Base-by-base conservation (phyloP, 2,113 vertebrate species). In the Podarcis raffonei region DNA sequence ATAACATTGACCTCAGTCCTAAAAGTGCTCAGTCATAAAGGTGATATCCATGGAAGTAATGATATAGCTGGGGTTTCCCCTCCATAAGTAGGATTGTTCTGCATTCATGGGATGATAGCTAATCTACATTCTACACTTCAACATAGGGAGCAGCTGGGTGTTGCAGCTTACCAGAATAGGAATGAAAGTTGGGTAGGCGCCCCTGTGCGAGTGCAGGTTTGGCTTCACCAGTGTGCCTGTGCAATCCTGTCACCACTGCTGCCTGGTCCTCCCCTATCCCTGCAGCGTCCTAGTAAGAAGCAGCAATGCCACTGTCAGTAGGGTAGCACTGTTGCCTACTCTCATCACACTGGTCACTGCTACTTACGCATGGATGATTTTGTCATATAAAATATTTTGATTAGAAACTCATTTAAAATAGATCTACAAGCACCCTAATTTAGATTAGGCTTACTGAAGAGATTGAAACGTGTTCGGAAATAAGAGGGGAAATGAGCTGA, bases 1-100 rank as follows among this genome's bases (percentile, higher is more conserved):
- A 25, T 81, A 89, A 89, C 92, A 79, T 78, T 68, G 16, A 78
- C 9, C 87, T 53, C 48, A 62, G 39, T 89, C 30, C 84, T 89
- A 71, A 59, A 35, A 87, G 30, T 81, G 69, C 69, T 6, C 68
- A 86, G 27, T 48, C 30, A 68, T 65, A 35, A 81, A 84, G 83
- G 79, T 72, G 48, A 5, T 75, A 74, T 39, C 6, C 68, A 48
- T 62, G 53, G 35, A 72, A 62, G 1, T 18, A 66, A 69, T 5
- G 0, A 32, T 71, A 3, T 2, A 80, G 59, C 1, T 79, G 66
- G 48, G 48, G 59, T 88, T 80, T 84, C 77, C 84, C 25, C 3
- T 11, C 1, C 1, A 48, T 37, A 42, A 37, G 20, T 68, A 1
- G 13, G 1, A 13, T 65, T 76, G 84, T 80, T 7, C 0, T 39